phyloP scores from a whole-genome alignment of 2,888 invertebrate species.

The Leptopilina drosophilae region DNA sequence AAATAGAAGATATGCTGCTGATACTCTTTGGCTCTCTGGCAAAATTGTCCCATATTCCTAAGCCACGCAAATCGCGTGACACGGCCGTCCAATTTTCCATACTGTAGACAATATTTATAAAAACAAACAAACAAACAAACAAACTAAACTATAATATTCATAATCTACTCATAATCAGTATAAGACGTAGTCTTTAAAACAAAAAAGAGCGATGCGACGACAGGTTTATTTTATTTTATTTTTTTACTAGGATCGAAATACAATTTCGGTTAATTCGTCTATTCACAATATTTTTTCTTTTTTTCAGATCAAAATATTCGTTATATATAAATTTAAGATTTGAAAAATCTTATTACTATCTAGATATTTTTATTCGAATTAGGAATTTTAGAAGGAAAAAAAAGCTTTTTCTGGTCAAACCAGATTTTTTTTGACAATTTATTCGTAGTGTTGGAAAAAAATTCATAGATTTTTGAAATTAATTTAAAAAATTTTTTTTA shows the following conservation, averaged over 20 bases:
- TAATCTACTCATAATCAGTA: conserved; percentile 52
- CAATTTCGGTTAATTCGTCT: background rate
- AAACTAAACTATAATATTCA: conserved; percentile 68
- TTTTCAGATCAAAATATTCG: background rate
- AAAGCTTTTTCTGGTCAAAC: conserved; percentile 9
- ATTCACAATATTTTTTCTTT: conserved; percentile 28
- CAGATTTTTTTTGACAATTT: conserved; percentile 3
- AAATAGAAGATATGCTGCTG: conserved; percentile 54
- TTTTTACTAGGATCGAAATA: background rate
- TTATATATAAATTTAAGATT: background rate
- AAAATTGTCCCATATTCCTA: conserved; percentile 73
- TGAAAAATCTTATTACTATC: background rate
- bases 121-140: conserved; percentile 51
- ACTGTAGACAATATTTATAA: conserved; percentile 77
- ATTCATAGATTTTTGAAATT: background rate
- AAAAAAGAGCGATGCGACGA: conserved; percentile 45
- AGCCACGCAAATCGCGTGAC: conserved; percentile 71
- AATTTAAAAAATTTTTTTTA: background rate
- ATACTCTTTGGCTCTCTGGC: conserved; percentile 62
- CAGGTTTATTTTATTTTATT: conserved; percentile 46
- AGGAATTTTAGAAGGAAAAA: background rate
- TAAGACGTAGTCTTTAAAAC: conserved; percentile 51
- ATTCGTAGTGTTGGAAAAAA: background rate
- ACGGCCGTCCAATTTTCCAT: conserved; percentile 75
- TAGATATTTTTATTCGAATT: background rate